A percentile compares a stretch with the other conserved stretches of the same genome.
phyloP scores from a whole-genome alignment of 2,797 vertebrate genomes.

The Nannoperca australis region DNA sequence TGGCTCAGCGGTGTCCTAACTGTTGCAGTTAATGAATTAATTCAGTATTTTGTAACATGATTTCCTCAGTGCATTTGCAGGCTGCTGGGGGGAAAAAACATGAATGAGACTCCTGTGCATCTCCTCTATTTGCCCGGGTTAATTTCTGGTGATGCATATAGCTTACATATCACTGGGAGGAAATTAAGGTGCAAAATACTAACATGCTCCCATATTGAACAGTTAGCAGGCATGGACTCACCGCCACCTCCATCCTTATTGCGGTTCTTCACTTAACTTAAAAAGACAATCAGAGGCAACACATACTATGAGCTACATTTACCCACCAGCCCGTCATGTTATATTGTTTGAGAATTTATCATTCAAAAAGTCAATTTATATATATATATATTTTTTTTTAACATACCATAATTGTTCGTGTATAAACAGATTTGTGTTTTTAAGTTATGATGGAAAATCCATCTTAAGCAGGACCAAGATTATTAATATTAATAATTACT shows the following conservation, averaged over 20 bases:
- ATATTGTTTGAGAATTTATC: background rate
- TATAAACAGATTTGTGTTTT: slow-evolving; percentile 22
- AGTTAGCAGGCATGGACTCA: background rate
- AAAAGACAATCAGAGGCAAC: slow-evolving; percentile 11
- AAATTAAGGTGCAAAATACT: background rate
- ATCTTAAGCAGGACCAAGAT: slow-evolving; percentile 51
- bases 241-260: background rate
- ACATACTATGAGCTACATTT: slow-evolving; percentile 1
- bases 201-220: background rate
- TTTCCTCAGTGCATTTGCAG: slow-evolving; percentile 38
- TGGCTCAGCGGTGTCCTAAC: slow-evolving; percentile 8
- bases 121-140: background rate
- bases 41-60: slow-evolving; percentile 4
- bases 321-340: background rate
- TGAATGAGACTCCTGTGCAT: background rate
- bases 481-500: slow-evolving; percentile 16
- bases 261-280: too few species aligned
- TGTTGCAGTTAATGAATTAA: background rate
- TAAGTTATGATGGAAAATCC: slow-evolving; percentile 17
- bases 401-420: slow-evolving; percentile 32
- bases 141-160: background rate
- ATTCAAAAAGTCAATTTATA: background rate
- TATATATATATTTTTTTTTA: slow-evolving; percentile 35
- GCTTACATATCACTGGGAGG: too few species aligned
- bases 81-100: slow-evolving; percentile 13